Evolutionary conservation across 2,797 vertebrate species (phyloP).

Genomic region (Gymnothorax reevesii): DNA sequence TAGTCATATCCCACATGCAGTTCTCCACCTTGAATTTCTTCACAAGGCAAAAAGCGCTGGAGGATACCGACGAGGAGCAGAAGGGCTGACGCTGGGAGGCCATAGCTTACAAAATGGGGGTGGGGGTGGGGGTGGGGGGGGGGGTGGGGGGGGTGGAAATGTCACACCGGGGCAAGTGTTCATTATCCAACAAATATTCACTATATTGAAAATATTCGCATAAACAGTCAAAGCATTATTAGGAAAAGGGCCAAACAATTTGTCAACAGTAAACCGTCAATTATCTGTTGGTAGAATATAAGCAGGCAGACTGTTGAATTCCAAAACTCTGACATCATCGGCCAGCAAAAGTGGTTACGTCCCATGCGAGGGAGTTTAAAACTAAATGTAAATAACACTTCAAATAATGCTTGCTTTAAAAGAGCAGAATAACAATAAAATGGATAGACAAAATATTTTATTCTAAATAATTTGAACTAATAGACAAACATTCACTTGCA

Average conservation of each 20-base stretch:
- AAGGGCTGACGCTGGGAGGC: slow-evolving; percentile 95
- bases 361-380: neutral
- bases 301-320: slow-evolving; percentile 6
- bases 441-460: too few species aligned
- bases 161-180: neutral
- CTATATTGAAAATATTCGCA: neutral
- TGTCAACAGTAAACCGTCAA: neutral
- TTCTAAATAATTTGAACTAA: neutral
- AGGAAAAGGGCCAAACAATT: neutral
- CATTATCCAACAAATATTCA: neutral
- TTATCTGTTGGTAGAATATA: neutral
- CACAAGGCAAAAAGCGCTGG: slow-evolving; percentile 93
- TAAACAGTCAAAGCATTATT: neutral
- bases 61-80: slow-evolving; percentile 94
- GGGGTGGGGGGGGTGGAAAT: too few species aligned
- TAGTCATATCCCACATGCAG: slow-evolving; percentile 87
- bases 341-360: neutral
- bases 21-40: slow-evolving; percentile 98
- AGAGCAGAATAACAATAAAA: neutral
- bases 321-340: neutral
- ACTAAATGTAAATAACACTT: neutral
- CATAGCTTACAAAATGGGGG: slow-evolving; percentile 77
- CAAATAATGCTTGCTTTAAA: neutral
- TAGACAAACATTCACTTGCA: neutral
- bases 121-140: too few species aligned